These are phyloP conservation scores for Aeoliscus strigatus DNA, from an alignment of 2,797 vertebrate species.

Conservation along the genomic window DNA sequence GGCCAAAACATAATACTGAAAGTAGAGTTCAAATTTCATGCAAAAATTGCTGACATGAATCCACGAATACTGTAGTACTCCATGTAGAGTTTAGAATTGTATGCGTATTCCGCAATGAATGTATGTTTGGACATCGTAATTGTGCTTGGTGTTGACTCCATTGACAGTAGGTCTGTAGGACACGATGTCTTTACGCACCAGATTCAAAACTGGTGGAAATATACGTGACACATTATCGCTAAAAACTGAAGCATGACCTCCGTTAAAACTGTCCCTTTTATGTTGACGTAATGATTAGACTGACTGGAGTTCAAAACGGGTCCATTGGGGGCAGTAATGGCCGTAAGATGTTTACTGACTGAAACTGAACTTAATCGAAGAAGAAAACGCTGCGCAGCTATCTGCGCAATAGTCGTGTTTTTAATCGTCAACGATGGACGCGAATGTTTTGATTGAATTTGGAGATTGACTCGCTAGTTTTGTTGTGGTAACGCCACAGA, in stretches of 20 bases:
- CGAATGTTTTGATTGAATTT: constrained; percentile 61
- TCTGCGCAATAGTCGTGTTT: constrained; percentile 34
- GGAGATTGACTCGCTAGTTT: constrained; percentile 19
- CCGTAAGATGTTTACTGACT: not conserved
- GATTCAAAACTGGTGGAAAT: too few species aligned
- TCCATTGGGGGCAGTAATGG: not conserved
- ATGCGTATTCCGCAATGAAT: too few species aligned
- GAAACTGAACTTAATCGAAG: not conserved
- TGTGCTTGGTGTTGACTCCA: too few species aligned
- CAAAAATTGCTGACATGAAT: not conserved
- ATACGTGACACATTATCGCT: too few species aligned
- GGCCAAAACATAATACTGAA: not conserved
- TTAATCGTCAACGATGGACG: constrained; percentile 32
- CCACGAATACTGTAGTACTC: too few species aligned
- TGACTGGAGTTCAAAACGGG: not conserved
- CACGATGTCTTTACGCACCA: too few species aligned
- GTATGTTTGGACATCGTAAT: too few species aligned
- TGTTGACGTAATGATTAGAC: too few species aligned
- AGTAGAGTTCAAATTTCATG: not conserved
- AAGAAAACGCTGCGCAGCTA: constrained; percentile 49
- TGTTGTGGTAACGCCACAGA: not conserved
- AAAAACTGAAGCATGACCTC: too few species aligned
- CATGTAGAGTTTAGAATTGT: too few species aligned
- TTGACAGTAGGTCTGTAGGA: too few species aligned
- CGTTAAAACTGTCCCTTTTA: too few species aligned